Evolutionary conservation across 2,888 invertebrate species (phyloP), one percentile per base, ranked within the genome.

Genomic region (Augochlorella aurata): DNA sequence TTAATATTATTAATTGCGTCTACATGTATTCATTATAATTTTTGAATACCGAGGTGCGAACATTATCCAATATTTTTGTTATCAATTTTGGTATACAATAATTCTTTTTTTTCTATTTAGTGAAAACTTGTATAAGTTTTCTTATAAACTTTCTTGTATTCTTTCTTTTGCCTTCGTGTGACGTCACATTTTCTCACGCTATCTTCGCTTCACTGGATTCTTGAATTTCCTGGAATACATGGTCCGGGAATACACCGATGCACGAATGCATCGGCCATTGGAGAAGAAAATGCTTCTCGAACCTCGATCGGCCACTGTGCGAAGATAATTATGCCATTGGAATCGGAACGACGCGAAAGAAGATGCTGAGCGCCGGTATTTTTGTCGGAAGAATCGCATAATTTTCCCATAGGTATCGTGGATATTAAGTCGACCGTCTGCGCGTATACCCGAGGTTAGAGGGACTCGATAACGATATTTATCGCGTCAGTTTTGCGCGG

Each of bases 301-400:
- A 14, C 38, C 65, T 68, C 70, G 49, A 50, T 29, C 68, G 38
- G 12, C 67, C 29, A n/a, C 52, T 38, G 38, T 63, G 49, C 29
- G 38, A 69, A 65, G 71, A 82, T 82, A 79, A 79, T 74, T 66
- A 71, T 47, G 49, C 61, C 24, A 45, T 52, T 21, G 9, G 47
- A 16, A 69, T n/a, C 49, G 50, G 3, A 74, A 68, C 63, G 63
- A 47, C 24, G 24, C 24, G 52, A 69, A 52, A 68, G 16, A 29
- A 21, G 54, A 24, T 38, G 45, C 49, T 29, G n/a, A 21, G 1
- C 18, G 52, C 16, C 65, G 52, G 44, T 66, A 44, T 10, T 52
- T 74, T 24, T 1, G 7, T 4, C 8, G 4, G 16, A 21, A 16
- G n/a, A 16, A 18, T 12, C 44, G 65, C n/a, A 54, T 38, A 72